Percentiles rank a stretch among this genome's conserved stretches.
Evolutionary conservation across 1,140 invertebrate genomes (phyloP).

Genomic region (Trinorchestia longiramus): DNA sequence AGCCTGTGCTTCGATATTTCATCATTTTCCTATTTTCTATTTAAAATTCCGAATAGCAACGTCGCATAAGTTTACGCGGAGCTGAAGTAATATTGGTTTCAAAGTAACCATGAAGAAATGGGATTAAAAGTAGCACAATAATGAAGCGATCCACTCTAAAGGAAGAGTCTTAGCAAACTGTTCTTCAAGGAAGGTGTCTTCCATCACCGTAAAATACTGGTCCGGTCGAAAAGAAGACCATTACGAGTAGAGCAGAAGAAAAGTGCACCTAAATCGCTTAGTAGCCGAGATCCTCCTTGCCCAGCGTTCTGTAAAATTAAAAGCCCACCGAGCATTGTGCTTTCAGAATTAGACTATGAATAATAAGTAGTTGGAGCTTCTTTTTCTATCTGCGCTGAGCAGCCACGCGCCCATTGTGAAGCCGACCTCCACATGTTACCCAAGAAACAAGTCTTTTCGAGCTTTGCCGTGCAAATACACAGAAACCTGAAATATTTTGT

Average conservation of each 20-base stretch:
- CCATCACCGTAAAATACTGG: neutral
- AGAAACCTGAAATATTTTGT: neutral
- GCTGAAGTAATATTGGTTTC: neutral
- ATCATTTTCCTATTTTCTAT: neutral
- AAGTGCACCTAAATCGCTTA: slow-evolving; percentile 44
- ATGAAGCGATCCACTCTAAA: neutral
- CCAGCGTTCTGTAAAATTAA: slow-evolving; percentile 53
- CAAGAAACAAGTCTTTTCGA: slow-evolving; percentile 30
- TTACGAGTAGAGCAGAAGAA: slow-evolving; percentile 31
- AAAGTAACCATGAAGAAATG: neutral
- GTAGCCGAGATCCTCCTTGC: slow-evolving; percentile 35
- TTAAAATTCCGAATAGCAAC: neutral
- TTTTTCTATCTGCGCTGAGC: slow-evolving; percentile 41
- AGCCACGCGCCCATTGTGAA: slow-evolving; percentile 29
- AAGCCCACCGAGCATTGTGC: slow-evolving; percentile 50
- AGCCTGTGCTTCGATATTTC: neutral
- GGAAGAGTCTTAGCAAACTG: neutral
- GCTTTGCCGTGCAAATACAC: neutral
- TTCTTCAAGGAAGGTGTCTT: neutral
- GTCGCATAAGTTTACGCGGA: neutral
- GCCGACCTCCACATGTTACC: neutral
- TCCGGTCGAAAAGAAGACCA: slow-evolving; percentile 6
- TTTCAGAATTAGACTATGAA: slow-evolving; percentile 49
- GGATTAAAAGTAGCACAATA: neutral
- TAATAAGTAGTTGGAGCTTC: slow-evolving; percentile 54